Percentiles rank a stretch among this genome's conserved stretches.
Conservation (phyloP, 2,888 invertebrate genomes). For the Drosophila limbata region DNA sequence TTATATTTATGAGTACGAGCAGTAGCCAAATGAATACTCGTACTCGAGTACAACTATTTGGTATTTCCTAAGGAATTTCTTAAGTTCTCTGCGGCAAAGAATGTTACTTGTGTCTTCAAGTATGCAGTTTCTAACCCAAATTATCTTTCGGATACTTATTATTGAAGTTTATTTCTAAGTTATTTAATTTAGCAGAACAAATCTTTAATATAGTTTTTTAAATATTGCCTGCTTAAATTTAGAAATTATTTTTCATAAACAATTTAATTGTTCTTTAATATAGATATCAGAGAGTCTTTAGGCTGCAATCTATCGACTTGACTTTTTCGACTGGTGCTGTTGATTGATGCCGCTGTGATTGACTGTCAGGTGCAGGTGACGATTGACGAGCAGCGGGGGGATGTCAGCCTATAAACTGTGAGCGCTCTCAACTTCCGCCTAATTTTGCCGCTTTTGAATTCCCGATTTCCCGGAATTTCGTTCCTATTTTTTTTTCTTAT, state of each 20-base stretch:
- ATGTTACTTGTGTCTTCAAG: not conserved
- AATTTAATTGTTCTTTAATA: not conserved
- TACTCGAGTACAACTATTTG: slow-evolving; percentile 26
- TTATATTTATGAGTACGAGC: slow-evolving; percentile 22
- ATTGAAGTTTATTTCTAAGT: not conserved
- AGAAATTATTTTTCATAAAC: not conserved
- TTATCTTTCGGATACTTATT: slow-evolving; percentile 1
- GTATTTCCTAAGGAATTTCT: slow-evolving; percentile 19
- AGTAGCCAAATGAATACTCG: slow-evolving; percentile 8
- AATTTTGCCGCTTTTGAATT: slow-evolving; percentile 72
- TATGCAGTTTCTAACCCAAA: not conserved
- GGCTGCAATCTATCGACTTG: not conserved
- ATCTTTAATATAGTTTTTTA: not conserved
- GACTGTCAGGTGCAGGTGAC: slow-evolving; percentile 58
- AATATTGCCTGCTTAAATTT: not conserved
- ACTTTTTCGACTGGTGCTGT: slow-evolving; percentile 13
- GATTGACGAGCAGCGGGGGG: slow-evolving; percentile 49
- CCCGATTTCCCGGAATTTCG: slow-evolving; percentile 71
- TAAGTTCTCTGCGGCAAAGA: not conserved
- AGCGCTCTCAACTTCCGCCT: slow-evolving; percentile 54
- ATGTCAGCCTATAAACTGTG: slow-evolving; percentile 19
- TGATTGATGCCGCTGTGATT: slow-evolving; percentile 67
- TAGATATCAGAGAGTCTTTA: too few relatives aligned
- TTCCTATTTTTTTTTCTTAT: slow-evolving; percentile 44
- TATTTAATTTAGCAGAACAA: too few relatives aligned